Base-by-base conservation (phyloP, 1,140 invertebrate species). In the Pseudachorutes palmiensis region DNA sequence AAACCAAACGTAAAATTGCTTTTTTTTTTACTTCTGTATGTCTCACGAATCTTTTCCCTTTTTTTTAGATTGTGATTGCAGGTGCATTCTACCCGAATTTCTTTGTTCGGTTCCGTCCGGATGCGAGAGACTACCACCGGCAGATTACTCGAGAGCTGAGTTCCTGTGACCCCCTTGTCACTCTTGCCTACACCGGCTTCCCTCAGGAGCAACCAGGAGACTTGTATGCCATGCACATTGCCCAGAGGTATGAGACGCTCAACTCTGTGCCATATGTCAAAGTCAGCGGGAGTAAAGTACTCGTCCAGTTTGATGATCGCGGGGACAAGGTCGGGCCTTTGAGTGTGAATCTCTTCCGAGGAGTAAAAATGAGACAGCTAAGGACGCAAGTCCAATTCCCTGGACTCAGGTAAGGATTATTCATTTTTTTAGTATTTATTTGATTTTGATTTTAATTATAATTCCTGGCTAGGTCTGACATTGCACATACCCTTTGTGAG, bases 1-100 rank as follows among this genome's bases (percentile, higher is more conserved):
- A 26, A 30, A 31, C n/a, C 19, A 28, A 31, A n/a, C 32, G 59
- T 16, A 28, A 28, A 16, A 9, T 14, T 62, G 26, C 62, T 55
- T n/a, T 70, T 60, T 9, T 64, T 59, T 33, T 26, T 2, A 59
- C 30, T 49, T 2, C 9, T 24, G 19, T 67, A 32, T 55, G 63
- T 62, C 22, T 64, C 62, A 45, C 2, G 49, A 31, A 28, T 64
- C 24, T 28, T 26, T 65, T 9, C 48, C 29, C 57, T 67, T 59
- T 30, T 63, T 60, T 14, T 55, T 55, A 90, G 87, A 76, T 91
- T 33, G 80, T 87, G 1, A 78, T 91, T 33, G 85, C 86, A 68
- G 89, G 87, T 12, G 90, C 90, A 24, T 96, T 97, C 79, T 97
- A 95, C 80, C 94, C 94, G 0, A 87, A 95, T 77, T 96, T 91